These are phyloP conservation scores for Penaeus chinensis DNA, from an alignment of 1,140 invertebrate species.

Conservation along the genomic window DNA sequence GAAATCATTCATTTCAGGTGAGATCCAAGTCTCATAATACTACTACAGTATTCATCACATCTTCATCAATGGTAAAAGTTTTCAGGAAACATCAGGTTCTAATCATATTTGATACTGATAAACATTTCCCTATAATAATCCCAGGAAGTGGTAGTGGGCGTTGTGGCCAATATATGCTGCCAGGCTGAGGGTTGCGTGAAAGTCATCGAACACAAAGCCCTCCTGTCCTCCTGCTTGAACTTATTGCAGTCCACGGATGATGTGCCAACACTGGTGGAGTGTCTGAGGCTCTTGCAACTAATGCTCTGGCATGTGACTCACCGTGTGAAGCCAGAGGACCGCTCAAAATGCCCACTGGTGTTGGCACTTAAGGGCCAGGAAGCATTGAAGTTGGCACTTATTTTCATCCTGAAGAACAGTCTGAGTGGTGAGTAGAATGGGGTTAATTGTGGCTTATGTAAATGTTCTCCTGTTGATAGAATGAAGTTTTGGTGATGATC, in stretches of 20 bases:
- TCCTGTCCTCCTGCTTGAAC: slow-evolving; percentile 38
- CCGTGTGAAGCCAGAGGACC: slow-evolving; percentile 24
- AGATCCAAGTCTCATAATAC: no score
- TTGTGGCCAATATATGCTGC: slow-evolving; percentile 58
- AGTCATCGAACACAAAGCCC: slow-evolving; percentile 22
- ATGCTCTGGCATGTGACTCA: slow-evolving; percentile 50
- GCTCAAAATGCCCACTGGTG: slow-evolving; percentile 33
- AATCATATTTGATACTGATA: neutral
- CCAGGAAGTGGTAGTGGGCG: slow-evolving; percentile 56
- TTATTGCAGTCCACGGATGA: slow-evolving; percentile 51
- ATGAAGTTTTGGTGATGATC: no score
- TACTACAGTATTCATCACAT: no score
- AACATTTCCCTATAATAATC: neutral
- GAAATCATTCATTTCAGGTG: no score
- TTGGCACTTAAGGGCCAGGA: slow-evolving; percentile 45
- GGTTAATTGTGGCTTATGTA: neutral
- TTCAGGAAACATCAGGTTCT: neutral
- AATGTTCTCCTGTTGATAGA: no score
- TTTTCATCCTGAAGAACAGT: slow-evolving; percentile 52
- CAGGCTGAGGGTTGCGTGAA: slow-evolving; percentile 47
- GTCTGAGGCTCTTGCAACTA: slow-evolving; percentile 44
- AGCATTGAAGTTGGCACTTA: slow-evolving; percentile 31
- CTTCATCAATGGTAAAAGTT: neutral
- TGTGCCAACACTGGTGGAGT: slow-evolving; percentile 55
- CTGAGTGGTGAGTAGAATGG: slow-evolving; percentile 42